Evolutionary conservation across 2,113 vertebrate genomes (phyloP).

Genomic region (Pholis gunnellus): DNA sequence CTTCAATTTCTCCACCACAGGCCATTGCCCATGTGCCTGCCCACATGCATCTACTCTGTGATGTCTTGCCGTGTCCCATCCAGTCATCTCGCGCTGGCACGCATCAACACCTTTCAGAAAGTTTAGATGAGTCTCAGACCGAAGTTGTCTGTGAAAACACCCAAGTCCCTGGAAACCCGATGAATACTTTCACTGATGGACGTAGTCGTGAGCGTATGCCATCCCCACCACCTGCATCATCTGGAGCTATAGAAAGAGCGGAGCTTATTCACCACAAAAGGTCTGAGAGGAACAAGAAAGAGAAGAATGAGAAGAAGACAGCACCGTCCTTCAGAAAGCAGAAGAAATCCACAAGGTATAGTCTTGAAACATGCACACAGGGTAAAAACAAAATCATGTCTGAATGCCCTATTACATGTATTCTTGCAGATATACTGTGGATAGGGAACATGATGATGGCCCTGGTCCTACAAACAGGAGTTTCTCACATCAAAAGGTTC

Average conservation of each 20-base stretch:
- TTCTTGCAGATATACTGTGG: slow-evolving; percentile 20
- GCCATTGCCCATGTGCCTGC: slow-evolving; percentile 62
- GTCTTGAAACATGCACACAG: not conserved
- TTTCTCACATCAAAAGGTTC: slow-evolving; percentile 30
- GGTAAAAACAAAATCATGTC: not conserved
- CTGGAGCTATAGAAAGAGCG: slow-evolving; percentile 34
- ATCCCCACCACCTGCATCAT: slow-evolving; percentile 14
- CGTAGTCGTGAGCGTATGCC: slow-evolving; percentile 16
- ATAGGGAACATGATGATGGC: slow-evolving; percentile 18
- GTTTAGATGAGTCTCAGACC: slow-evolving; percentile 2
- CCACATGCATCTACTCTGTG: slow-evolving; percentile 77
- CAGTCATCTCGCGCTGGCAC: slow-evolving; percentile 3
- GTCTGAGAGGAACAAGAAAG: slow-evolving; percentile 18
- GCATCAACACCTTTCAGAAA: slow-evolving; percentile 37
- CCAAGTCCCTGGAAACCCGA: not conserved
- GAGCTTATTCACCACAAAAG: not conserved
- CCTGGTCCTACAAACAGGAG: slow-evolving; percentile 30
- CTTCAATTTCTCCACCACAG: slow-evolving; percentile 52
- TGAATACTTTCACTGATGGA: not conserved
- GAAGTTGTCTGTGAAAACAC: slow-evolving; percentile 30
- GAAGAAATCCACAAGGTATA: slow-evolving; percentile 74
- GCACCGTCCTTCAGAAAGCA: slow-evolving; percentile 34
- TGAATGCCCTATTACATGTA: not conserved
- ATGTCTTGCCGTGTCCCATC: slow-evolving; percentile 74
- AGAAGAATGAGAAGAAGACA: slow-evolving; percentile 39